phyloP scores from a whole-genome alignment of 2,888 invertebrate genomes.

The Sesamia inferens region DNA sequence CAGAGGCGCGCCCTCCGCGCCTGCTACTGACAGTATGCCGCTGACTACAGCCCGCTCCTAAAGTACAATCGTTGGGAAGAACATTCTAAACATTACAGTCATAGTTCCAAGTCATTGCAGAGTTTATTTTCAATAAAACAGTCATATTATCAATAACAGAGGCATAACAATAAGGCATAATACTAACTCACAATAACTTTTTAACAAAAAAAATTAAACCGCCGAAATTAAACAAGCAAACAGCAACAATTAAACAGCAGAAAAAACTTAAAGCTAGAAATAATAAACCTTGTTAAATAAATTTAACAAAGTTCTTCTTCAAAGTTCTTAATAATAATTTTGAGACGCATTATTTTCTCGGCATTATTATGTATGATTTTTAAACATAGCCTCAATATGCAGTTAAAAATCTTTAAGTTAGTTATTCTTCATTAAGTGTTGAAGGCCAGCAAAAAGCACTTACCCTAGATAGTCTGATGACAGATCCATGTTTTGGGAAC shows the following conservation, averaged over 20 bases:
- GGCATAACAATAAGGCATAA: not conserved
- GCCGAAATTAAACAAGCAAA: no score
- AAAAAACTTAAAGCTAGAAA: no score
- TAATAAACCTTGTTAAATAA: no score
- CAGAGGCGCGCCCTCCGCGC: conserved; percentile 74
- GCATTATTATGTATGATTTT: not conserved
- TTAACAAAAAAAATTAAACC: no score
- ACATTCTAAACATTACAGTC: not conserved
- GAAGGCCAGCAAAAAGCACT: conserved; percentile 37
- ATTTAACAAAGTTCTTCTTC: no score
- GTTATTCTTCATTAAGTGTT: not conserved
- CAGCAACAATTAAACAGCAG: no score
- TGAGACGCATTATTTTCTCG: not conserved
- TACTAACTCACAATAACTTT: not conserved
- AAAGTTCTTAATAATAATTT: no score
- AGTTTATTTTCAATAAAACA: not conserved
- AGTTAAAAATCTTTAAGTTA: not conserved
- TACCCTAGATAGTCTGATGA: conserved; percentile 84
- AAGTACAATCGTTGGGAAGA: not conserved
- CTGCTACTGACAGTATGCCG: conserved; percentile 73
- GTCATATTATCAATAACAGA: not conserved
- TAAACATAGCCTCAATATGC: not conserved
- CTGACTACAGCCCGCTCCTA: conserved; percentile 80
- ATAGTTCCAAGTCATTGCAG: not conserved
- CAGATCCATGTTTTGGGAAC: conserved; percentile 81